Base-by-base conservation (phyloP, 2,113 vertebrate species). In the Cyprinodon tularosa region DNA sequence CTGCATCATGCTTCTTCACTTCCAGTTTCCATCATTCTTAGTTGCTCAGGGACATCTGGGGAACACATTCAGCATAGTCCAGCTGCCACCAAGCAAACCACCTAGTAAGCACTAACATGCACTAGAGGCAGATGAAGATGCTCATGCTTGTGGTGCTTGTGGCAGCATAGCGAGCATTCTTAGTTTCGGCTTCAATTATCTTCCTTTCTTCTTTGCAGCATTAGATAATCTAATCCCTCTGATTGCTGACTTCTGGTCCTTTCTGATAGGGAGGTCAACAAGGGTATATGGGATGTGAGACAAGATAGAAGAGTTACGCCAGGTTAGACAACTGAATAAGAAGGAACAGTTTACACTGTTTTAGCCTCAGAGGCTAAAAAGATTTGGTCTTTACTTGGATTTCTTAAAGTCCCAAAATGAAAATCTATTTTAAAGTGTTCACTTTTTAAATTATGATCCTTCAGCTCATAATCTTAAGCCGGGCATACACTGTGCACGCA, bases 21-120 rank as follows among this genome's bases (percentile, higher is more conserved):
- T 89, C 86, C 91, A 89, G 81, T 90, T 83, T 76, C 75, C 17
- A 68, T 68, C 60, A 15, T 38, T 84, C 50, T 20, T 29, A 29
- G 70, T 57, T 36, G n/a, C 75, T 81, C 67, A 10, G 71, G 65
- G 67, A 91, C 86, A 90, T 93, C 88, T 93, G 90, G 70, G 64
- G 45, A 91, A 86, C 85, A 84, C 83, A 84, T 93, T 90, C 74
- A 71, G 1, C n/a, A 39, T 12, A 72, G 67, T 36, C 38, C 71
- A 62, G 62, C 68, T 78, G 82, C 86, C 77, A 83, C 88, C 68
- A 81, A 81, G 6, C 48, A 64, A 78, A 84, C 66, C 85, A 70
- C 75, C 77, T 64, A 77, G 76, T 84, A 79, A 86, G 63, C 61
- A 62, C 65, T 74, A 74, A 84, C 78, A 83, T 84, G 80, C 79